Base-by-base conservation (phyloP, 1,140 invertebrate genomes). In the Drosophila bipectinata region DNA sequence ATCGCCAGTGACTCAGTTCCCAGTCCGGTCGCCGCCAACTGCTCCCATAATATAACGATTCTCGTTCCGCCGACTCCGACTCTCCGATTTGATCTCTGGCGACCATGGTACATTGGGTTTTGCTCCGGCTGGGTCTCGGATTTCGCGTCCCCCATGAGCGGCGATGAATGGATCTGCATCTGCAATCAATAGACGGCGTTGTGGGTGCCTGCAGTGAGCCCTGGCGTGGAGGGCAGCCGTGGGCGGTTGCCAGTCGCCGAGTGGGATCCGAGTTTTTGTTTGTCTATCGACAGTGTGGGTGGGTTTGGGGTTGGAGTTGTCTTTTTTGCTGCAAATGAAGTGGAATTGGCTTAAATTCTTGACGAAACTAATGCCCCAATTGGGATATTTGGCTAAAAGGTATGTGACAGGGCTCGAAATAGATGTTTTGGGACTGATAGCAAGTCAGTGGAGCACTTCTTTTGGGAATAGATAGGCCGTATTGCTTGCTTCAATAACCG, bases 51-150 rank as follows among this genome's bases (percentile, higher is more conserved):
- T 1, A 7, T 44, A 44, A 69, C 24, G 32, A 60, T 73, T 73
- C 71, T 61, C 37, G 56, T 54, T 59, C 47, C 30, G 41, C 15
- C 45, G 77, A 79, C 73, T 78, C 41, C 51, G 60, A 21, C 21
- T 47, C 34, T 3, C 18, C 39, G 77, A 79, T 79, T 78, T 37
- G 64, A 80, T 79, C 76, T 66, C 44, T 55, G 52, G 37, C 58
- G 80, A 79, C 79, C 80, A 85, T 77, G 80, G 61, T 71, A 64
- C 80, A 84, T 85, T 83, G 58, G 76, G 28, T 79, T 63, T 68
- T 5, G 18, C 26, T 28, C 26, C 26, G 55, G 12, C 44, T 32
- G 4, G 9, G 41, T 12, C n/a, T 18, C 15, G 39, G 37, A 10
- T 47, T 45, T 64, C 34, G 60, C 60, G 18, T 44, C 34, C 28